A percentile compares a stretch with the other conserved stretches of the same genome.
These are phyloP conservation scores for Meiosimyza decipiens DNA, from an alignment of 2,888 invertebrate species.

Conservation along the genomic window DNA sequence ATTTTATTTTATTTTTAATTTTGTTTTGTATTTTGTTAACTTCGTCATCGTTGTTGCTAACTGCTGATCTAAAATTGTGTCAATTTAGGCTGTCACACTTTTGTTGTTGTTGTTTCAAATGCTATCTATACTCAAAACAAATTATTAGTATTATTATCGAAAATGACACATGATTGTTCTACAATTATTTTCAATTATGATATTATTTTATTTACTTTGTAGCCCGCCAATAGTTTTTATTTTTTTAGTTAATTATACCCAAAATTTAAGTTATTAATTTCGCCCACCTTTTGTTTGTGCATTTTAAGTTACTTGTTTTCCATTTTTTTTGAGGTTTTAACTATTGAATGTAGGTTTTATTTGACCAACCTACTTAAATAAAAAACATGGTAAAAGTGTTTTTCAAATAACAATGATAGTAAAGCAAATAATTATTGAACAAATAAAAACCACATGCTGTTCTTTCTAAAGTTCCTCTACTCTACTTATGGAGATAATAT, in stretches of 20 bases:
- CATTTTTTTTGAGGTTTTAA: background rate
- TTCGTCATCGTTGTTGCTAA: constrained; percentile 1
- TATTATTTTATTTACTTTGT: too few relatives aligned
- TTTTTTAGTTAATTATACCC: too few relatives aligned
- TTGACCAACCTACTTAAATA: constrained; percentile 9
- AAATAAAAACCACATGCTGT: too few relatives aligned
- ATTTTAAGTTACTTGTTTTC: background rate
- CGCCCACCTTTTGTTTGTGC: background rate
- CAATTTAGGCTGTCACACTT: background rate
- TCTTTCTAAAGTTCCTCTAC: too few relatives aligned
- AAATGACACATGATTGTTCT: background rate
- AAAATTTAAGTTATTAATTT: too few relatives aligned
- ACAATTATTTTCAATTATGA: background rate
- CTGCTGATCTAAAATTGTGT: background rate
- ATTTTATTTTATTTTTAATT: constrained; percentile 24
- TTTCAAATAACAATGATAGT: too few relatives aligned
- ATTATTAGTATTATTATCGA: background rate
- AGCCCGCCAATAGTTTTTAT: too few relatives aligned
- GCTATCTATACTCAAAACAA: background rate
- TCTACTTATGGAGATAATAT: too few relatives aligned
- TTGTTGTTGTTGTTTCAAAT: too few relatives aligned
- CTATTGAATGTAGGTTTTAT: constrained; percentile 8
- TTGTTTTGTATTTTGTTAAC: constrained; percentile 4
- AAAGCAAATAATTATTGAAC: too few relatives aligned
- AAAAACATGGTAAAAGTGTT: too few relatives aligned